Evolutionary conservation across 2,113 vertebrate species (phyloP).

Genomic region (Poeciliopsis turrubarensis): DNA sequence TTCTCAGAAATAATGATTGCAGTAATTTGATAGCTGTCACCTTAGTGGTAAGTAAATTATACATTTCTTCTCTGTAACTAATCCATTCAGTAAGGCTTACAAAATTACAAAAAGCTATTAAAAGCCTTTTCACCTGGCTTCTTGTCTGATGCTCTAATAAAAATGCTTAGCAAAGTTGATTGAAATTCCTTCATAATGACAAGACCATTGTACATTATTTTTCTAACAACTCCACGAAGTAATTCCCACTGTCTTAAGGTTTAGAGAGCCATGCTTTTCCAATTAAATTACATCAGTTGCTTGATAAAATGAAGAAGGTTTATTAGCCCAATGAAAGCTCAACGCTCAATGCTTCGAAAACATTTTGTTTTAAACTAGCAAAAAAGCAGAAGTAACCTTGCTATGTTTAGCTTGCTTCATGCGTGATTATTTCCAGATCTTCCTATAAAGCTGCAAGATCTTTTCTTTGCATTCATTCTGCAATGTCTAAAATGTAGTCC

Average conservation of each 20-base stretch:
- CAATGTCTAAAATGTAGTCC: neutral
- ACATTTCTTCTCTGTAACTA: neutral
- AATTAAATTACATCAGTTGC: too few species aligned
- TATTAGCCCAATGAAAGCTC: too few species aligned
- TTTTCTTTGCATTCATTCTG: neutral
- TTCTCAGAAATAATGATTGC: neutral
- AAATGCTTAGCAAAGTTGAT: neutral
- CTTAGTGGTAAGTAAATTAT: neutral
- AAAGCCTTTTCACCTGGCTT: neutral
- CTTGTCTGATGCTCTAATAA: neutral
- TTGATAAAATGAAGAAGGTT: too few species aligned
- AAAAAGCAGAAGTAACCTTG: neutral
- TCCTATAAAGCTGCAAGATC: neutral
- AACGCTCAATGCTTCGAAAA: neutral
- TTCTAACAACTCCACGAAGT: neutral
- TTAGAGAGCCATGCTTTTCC: neutral
- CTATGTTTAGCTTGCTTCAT: neutral
- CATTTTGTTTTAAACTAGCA: neutral
- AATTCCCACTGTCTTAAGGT: neutral
- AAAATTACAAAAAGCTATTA: neutral
- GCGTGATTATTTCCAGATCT: neutral
- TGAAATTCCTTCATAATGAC: neutral
- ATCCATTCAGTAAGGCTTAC: neutral
- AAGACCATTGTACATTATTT: neutral
- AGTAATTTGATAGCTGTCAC: neutral